phyloP scores from a whole-genome alignment of 2,888 invertebrate species.

The Halocaridina rubra region DNA sequence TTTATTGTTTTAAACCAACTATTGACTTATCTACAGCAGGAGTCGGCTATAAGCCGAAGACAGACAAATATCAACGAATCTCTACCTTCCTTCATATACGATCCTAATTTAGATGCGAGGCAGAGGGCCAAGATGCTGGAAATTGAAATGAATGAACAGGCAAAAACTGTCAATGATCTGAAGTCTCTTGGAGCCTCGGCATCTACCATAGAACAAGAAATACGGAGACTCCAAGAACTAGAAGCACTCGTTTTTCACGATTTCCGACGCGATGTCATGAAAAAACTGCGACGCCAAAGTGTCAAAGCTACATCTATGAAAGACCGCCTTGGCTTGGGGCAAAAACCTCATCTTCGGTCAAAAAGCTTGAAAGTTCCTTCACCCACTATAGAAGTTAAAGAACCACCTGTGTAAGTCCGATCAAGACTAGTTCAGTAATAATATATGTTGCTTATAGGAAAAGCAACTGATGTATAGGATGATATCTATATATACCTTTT shows the following conservation, averaged over 20 bases:
- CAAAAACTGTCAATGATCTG: constrained; percentile 93
- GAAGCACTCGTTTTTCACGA: constrained; percentile 87
- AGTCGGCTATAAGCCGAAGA: constrained; percentile 39
- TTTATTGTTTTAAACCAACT: no score
- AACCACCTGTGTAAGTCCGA: constrained; percentile 52
- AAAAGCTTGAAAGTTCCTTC: constrained; percentile 63
- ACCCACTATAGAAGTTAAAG: constrained; percentile 62
- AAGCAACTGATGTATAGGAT: no score
- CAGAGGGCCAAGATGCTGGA: constrained; percentile 90
- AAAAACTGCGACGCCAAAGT: constrained; percentile 86
- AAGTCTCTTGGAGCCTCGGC: constrained; percentile 88
- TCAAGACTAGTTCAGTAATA: no score
- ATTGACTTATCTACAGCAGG: constrained; percentile 55
- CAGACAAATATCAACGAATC: constrained; percentile 50
- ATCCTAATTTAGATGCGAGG: constrained; percentile 68
- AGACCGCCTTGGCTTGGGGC: constrained; percentile 60
- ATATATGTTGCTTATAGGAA: no score
- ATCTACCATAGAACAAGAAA: constrained; percentile 90
- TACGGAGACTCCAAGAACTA: constrained; percentile 89
- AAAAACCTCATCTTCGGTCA: constrained; percentile 60
- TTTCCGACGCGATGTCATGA: constrained; percentile 86
- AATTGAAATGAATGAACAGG: constrained; percentile 97
- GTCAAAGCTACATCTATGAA: constrained; percentile 73
- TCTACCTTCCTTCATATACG: constrained; percentile 65
- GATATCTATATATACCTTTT: no score